Evolutionary conservation across 2,888 invertebrate genomes (phyloP).

Genomic region (Chrysolina haemoptera): DNA sequence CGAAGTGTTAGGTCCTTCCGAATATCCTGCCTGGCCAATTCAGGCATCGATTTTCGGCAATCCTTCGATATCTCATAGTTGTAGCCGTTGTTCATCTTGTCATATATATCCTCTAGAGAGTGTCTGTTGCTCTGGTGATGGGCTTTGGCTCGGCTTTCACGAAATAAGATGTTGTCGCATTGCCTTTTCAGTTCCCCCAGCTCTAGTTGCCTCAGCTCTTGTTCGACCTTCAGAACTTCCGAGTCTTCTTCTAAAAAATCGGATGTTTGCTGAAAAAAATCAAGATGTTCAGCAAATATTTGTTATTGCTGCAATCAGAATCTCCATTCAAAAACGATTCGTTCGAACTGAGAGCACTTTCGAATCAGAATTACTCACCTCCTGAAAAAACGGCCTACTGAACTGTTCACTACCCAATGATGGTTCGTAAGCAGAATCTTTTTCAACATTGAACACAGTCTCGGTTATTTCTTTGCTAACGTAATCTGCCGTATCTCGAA

Average conservation of each 20-base stretch:
- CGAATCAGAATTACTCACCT: constrained; percentile 51
- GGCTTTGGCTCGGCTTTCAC: constrained; percentile 74
- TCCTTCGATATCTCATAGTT: constrained; percentile 55
- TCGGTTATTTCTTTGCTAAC: constrained; percentile 34
- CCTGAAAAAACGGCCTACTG: constrained; percentile 61
- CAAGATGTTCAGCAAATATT: too few species aligned
- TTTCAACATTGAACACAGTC: constrained; percentile 39
- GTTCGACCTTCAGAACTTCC: constrained; percentile 80
- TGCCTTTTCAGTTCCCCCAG: constrained; percentile 84
- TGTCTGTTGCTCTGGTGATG: constrained; percentile 63
- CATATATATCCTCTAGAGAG: constrained; percentile 67
- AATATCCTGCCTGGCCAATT: constrained; percentile 59
- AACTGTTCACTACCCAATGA: constrained; percentile 62
- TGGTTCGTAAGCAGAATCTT: constrained; percentile 50
- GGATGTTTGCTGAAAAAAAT: constrained; percentile 51
- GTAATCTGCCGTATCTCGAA: constrained; percentile 67
- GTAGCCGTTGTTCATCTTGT: constrained; percentile 58
- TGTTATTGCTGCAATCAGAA: too few species aligned
- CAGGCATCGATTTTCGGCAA: constrained; percentile 67
- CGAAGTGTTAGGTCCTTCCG: constrained; percentile 25
- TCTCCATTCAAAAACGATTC: too few species aligned
- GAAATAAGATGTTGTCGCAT: constrained; percentile 79
- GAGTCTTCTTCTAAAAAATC: constrained; percentile 66
- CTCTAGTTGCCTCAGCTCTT: constrained; percentile 83
- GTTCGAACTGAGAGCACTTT: too few species aligned